Evolutionary conservation across 2,113 vertebrate genomes (phyloP), one percentile per base, ranked within the genome.

Genomic region (Amia ocellicauda): DNA sequence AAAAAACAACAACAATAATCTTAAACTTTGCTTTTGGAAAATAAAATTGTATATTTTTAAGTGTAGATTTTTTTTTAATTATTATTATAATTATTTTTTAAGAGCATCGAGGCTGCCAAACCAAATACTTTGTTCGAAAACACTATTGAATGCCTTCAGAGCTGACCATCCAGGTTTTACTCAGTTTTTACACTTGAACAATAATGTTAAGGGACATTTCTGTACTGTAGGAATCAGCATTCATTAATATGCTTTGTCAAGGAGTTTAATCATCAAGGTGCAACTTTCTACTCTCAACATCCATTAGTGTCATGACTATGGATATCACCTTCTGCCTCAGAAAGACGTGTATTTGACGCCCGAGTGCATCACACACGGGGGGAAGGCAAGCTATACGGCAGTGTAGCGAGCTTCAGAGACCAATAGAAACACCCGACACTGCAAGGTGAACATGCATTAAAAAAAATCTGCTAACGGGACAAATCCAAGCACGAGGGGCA

Each of bases 21-120:
- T 82, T 76, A 83, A 82, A 85, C 75, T 75, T n/a, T 69, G 80
- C 85, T 86, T 88, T 72, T 83, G 75, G 71, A 80, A 84, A 85
- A 80, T 85, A 78, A 70, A 90, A 89, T 84, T 88, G 88, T 89
- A 88, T 89, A 88, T 89, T 91, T 90, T 91, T 82, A 88, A 85
- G 76, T 86, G 80, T 87, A 81, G 76, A 77, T 79, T 71, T 75
- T 63, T 76, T 72, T 71, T 62, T 63, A n/a, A 36, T 65, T 60
- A 20, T 65, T 74, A 22, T 55, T 67, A 19, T 50, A 69, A 13
- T 62, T 70, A 29, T 66, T 68, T 60, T 58, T 27, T 26, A 71
- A 62, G 24, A 53, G 69, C 70, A 65, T 81, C 73, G 74, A 74
- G 80, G 79, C 77, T 83, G 74, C 76, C 74, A 62, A 80, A 80